phyloP scores from a whole-genome alignment of 2,113 vertebrate genomes.

The Himantopus leucocephalus region DNA sequence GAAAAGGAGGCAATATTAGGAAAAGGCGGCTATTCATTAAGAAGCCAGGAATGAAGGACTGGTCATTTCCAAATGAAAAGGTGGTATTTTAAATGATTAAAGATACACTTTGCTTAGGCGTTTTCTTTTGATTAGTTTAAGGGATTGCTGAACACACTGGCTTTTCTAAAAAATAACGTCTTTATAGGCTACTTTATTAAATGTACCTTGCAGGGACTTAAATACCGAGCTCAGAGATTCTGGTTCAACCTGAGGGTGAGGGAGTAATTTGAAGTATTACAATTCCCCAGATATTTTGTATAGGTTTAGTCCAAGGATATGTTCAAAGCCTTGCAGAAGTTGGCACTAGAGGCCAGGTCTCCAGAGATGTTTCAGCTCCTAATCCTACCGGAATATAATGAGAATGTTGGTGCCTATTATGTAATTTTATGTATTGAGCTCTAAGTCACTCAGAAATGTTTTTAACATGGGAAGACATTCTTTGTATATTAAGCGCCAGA shows the following conservation, averaged over 20 bases:
- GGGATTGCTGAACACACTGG: neutral
- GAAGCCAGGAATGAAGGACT: neutral
- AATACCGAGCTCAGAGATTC: neutral
- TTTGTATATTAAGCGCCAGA: neutral
- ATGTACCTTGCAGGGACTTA: neutral
- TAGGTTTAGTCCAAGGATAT: neutral
- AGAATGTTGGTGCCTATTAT: neutral
- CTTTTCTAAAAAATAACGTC: neutral
- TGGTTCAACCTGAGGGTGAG: neutral
- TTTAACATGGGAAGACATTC: neutral
- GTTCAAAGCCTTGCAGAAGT: neutral
- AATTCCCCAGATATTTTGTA: neutral
- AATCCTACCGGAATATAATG: neutral
- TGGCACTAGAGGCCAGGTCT: neutral
- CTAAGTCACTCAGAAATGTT: neutral
- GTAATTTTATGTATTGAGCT: neutral
- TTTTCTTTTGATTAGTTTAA: neutral
- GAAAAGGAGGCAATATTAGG: neutral
- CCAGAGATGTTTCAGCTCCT: neutral
- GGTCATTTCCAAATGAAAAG: neutral
- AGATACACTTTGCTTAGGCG: accelerated
- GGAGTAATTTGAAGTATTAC: neutral
- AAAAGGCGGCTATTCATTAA: neutral
- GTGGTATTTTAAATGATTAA: neutral
- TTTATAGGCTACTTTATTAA: neutral